Conservation (phyloP, 2,113 vertebrate species). For the Platysteira castanea region DNA sequence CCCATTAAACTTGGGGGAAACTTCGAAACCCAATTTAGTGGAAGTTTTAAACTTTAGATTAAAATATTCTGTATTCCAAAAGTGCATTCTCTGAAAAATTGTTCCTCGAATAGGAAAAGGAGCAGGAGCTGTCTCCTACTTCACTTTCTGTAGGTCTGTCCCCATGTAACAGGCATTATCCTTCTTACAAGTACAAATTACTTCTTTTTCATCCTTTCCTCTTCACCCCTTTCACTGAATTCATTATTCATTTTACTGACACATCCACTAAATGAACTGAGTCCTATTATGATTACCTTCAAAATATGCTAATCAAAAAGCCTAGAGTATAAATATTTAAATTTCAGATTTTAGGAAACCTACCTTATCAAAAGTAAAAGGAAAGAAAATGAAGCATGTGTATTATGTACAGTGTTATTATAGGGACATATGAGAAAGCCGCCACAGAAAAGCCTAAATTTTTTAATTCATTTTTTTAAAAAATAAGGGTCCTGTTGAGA, state of each 20-base stretch:
- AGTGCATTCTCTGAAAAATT: not conserved
- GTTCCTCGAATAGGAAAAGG: not conserved
- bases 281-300: conserved; percentile 13
- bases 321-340: conserved; percentile 44
- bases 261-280: conserved; percentile 10
- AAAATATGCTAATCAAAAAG: conserved; percentile 44
- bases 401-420: not conserved
- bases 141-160: not conserved
- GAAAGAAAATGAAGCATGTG: not conserved
- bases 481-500: not conserved
- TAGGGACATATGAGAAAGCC: not conserved
- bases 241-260: conserved; percentile 24
- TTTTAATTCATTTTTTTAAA: not conserved
- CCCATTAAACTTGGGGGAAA: not conserved
- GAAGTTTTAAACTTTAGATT: not conserved
- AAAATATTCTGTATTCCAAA: not conserved
- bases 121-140: not conserved
- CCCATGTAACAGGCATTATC: not conserved
- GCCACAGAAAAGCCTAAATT: not conserved
- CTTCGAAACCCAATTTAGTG: not conserved
- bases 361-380: not conserved
- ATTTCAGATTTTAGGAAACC: conserved; percentile 33
- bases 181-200: not conserved
- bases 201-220: not conserved
- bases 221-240: not conserved